Base-by-base conservation (phyloP, 2,888 invertebrate genomes). In the Leptogaster cylindrica region DNA sequence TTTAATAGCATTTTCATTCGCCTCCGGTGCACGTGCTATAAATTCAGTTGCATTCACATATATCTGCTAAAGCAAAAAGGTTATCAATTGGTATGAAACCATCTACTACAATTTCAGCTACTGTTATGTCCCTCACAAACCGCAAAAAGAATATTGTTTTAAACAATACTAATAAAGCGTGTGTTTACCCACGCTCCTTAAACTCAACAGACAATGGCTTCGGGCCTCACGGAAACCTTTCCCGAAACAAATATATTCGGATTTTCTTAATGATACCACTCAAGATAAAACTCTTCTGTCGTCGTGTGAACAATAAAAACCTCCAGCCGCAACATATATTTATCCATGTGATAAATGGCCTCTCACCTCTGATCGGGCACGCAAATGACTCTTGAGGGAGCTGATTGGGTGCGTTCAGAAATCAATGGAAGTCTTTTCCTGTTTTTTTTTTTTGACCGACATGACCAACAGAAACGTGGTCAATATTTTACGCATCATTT, bases 321-420 rank as follows among this genome's bases (percentile, higher is more conserved):
- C 61, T 61, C 61, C 67, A 63, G 67, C n/a, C n/a, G n/a, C 61
- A n/a, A n/a, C n/a, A n/a, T n/a, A 67, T 67, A 67, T 61, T 67
- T 67, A 67, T 36, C 50, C 48, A 33, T 50, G 58, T 67, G 67
- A 67, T 67, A 67, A 67, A 67, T 67, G 67, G 61, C 67, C n/a
- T 50, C 67, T 67, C 67, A 67, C 67, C 61, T 67, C 41, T 41
- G 41, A 41, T 41, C 41, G 41, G n/a, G n/a, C 41, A 41, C 41
- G 41, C 41, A 41, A 41, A 41, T 41, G 41, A 41, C 41, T 41
- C 18, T 41, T 41, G 10, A n/a, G n/a, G n/a, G n/a, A 18, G 41
- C 41, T 41, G 41, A 41, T 41, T 41, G 41, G 41, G 16, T 41
- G 2, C 41, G n/a, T n/a, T n/a, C n/a, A n/a, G n/a, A n/a, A n/a